Base-by-base conservation (phyloP, 2,113 vertebrate species). In the Phrynosoma blainvillii region DNA sequence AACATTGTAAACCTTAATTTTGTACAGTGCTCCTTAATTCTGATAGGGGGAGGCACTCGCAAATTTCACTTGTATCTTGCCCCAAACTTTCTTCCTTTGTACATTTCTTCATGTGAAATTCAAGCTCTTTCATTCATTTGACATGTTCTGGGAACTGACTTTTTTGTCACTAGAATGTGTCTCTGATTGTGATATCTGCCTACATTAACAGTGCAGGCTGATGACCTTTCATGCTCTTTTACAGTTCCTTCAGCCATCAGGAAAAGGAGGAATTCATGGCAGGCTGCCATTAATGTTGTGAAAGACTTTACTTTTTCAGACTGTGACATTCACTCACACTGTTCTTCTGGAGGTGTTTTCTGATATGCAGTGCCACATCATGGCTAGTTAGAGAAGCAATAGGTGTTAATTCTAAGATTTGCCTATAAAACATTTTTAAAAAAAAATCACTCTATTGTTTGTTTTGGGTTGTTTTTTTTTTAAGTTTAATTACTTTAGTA, bases 271-370 rank as follows among this genome's bases (percentile, higher is more conserved):
- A 77, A 86, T 82, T 42, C 79, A 89, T 82, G 36, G 8, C 23
- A 59, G 56, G 5, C 4, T 89, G 18, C 56, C 20, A 40, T 89
- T 79, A 36, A 47, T 89, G 40, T 10, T 47, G 32, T 23, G 54
- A 89, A 84, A 79, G 27, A 23, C 86, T 23, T 1, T 89, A 82
- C 62, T 1, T 87, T 90, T 90, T 87, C 40, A 87, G 30, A 16
- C 83, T 56, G 80, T 88, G 76, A 71, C 42, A 88, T 82, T 59
- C 0, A 0, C 70, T 92, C 11, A 40, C 59, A 2, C 62, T 77
- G 12, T 85, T 82, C 36, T 83, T 66, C 62, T 91, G 90, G 21
- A 88, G 88, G 47, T 23, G 16, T 76, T 89, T 91, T 91, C 0
- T 6, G 14, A 71, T 92, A 86, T 62, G 18, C 84, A 25, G 1